These are phyloP conservation scores for Lampris incognitus DNA, from an alignment of 2,113 vertebrate genomes.

Conservation along the genomic window DNA sequence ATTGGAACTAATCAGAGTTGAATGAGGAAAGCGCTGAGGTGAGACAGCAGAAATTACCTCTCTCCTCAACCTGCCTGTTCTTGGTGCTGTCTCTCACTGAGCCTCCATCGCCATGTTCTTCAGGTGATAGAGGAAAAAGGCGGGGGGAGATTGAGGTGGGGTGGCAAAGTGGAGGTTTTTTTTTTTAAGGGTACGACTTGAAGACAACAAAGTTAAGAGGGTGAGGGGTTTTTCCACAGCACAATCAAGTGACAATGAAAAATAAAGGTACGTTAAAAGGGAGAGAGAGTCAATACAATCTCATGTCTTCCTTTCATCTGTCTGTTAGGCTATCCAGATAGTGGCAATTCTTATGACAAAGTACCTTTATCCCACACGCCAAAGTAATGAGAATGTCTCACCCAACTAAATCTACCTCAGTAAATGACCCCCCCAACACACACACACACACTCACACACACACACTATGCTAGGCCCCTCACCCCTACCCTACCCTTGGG, in stretches of 20 bases:
- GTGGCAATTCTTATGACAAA: slow-evolving; percentile 9
- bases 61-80: slow-evolving; percentile 50
- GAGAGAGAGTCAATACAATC: slow-evolving; percentile 28
- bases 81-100: slow-evolving; percentile 49
- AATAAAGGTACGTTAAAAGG: slow-evolving; percentile 31
- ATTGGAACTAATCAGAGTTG: slow-evolving; percentile 82
- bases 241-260: slow-evolving; percentile 42
- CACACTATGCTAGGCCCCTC: no score
- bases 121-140: slow-evolving; percentile 50
- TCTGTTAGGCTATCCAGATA: background rate
- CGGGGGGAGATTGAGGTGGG: slow-evolving; percentile 20
- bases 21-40: slow-evolving; percentile 83
- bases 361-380: background rate
- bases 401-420: background rate
- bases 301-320: slow-evolving; percentile 5
- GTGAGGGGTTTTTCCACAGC: slow-evolving; percentile 49
- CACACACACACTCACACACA: no score
- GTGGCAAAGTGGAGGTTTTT: slow-evolving; percentile 12
- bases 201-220: slow-evolving; percentile 31
- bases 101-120: slow-evolving; percentile 60
- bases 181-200: slow-evolving; percentile 22
- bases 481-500: background rate
- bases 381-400: slow-evolving; percentile 1
- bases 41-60: slow-evolving; percentile 81
- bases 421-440: background rate